Evolutionary conservation across 1,140 invertebrate species (phyloP).

Genomic region (Scaptomyza pallida): DNA sequence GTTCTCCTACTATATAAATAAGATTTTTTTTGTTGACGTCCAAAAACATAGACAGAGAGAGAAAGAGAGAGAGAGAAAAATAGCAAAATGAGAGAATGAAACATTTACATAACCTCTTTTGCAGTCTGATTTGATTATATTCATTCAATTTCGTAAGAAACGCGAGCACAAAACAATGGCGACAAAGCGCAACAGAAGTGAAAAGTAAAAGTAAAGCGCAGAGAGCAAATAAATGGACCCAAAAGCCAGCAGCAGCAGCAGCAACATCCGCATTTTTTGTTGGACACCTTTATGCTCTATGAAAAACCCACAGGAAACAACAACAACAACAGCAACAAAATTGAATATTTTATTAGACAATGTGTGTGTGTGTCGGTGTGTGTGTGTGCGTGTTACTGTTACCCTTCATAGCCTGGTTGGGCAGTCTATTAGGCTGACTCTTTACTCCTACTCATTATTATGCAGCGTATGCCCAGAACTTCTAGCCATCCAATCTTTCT

Average conservation of each 20-base stretch:
- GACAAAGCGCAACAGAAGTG: slow-evolving; percentile 55
- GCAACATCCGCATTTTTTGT: slow-evolving; percentile 10
- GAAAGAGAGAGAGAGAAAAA: background rate
- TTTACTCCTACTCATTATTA: slow-evolving; percentile 26
- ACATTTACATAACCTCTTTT: slow-evolving; percentile 75
- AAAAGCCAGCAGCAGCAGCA: background rate
- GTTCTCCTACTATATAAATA: slow-evolving; percentile 4
- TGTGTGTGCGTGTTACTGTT: slow-evolving; percentile 21
- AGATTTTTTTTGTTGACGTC: background rate
- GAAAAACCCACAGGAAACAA: background rate
- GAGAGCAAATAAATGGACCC: slow-evolving; percentile 21
- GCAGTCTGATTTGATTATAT: slow-evolving; percentile 75
- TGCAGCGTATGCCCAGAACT: slow-evolving; percentile 7
- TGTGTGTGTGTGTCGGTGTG: slow-evolving; percentile 11
- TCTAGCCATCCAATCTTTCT: background rate
- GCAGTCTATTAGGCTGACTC: slow-evolving; percentile 57
- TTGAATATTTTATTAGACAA: slow-evolving; percentile 34
- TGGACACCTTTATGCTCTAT: slow-evolving; percentile 25
- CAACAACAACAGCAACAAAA: background rate
- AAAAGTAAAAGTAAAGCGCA: slow-evolving; percentile 34
- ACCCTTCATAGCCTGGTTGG: slow-evolving; percentile 52
- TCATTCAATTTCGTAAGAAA: slow-evolving; percentile 72
- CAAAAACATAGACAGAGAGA: background rate
- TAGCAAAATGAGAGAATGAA: slow-evolving; percentile 6
- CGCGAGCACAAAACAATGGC: slow-evolving; percentile 31